phyloP scores from a whole-genome alignment of 2,113 vertebrate species.

The Serranochromis macrocephalus region DNA sequence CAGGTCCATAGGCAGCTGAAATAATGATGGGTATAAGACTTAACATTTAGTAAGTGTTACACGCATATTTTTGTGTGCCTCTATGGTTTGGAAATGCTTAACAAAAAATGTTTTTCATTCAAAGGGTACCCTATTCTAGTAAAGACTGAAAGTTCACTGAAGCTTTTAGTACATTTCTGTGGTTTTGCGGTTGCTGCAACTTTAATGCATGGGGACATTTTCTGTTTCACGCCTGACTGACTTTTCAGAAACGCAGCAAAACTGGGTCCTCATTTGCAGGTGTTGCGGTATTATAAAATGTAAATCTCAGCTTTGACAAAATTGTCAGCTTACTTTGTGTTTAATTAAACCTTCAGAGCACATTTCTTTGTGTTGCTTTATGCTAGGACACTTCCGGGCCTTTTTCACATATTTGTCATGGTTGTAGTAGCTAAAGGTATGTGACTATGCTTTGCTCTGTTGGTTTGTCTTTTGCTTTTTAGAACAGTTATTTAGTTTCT shows the following conservation, averaged over 20 bases:
- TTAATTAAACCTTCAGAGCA: neutral
- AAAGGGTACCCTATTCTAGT: neutral
- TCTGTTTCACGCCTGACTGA: neutral
- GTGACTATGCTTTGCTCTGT: neutral
- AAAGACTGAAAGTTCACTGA: neutral
- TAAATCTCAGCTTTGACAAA: neutral
- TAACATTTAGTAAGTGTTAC: neutral
- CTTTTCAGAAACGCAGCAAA: neutral
- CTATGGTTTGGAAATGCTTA: neutral
- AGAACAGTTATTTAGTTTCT: neutral
- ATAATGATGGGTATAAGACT: neutral
- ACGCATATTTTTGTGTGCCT: neutral
- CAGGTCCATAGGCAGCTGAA: neutral
- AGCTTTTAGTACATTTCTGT: conserved; percentile 7
- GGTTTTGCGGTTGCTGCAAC: neutral
- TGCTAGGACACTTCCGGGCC: neutral
- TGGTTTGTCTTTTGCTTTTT: neutral
- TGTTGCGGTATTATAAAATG: neutral
- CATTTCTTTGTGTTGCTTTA: neutral
- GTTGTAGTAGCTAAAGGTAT: neutral
- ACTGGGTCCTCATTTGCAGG: neutral
- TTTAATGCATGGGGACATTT: conserved; percentile 12
- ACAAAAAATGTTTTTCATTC: neutral
- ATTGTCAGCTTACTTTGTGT: neutral
- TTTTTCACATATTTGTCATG: neutral